A percentile compares a stretch with the other conserved stretches of the same genome.
Conservation (phyloP, 2,888 invertebrate genomes). For the Limnephilus lunatus region DNA sequence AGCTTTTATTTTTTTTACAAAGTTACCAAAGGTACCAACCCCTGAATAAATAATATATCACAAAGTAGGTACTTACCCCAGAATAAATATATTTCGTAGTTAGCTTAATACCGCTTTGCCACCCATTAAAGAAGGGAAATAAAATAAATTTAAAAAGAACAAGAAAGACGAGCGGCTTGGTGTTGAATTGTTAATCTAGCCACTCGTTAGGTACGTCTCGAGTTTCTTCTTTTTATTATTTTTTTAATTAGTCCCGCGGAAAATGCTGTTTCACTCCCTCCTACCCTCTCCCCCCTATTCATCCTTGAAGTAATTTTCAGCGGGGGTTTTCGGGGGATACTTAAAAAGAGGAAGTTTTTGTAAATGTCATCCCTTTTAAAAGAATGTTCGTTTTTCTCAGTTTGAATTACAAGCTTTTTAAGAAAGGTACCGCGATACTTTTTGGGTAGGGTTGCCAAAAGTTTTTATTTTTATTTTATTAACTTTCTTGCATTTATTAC, state of each 20-base stretch:
- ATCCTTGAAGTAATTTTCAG: not conserved
- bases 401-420: conserved; percentile 39
- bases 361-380: conserved; percentile 46
- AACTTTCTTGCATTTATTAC: no score
- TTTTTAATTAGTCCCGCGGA: conserved; percentile 64
- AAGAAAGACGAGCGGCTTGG: conserved; percentile 44
- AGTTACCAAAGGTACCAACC: not conserved
- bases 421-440: not conserved
- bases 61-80: not conserved
- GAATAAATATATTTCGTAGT: not conserved
- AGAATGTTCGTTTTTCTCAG: conserved; percentile 22
- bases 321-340: not conserved
- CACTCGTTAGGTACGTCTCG: conserved; percentile 56
- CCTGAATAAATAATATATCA: not conserved
- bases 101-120: not conserved
- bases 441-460: not conserved
- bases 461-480: not conserved
- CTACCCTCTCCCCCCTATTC: not conserved
- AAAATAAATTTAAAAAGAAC: conserved; percentile 28
- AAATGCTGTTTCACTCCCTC: conserved; percentile 52
- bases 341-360: conserved; percentile 3
- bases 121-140: conserved; percentile 8
- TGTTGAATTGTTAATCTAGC: conserved; percentile 64
- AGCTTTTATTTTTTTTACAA: no score
- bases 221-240: conserved; percentile 59